Evolutionary conservation across 2,888 invertebrate species (phyloP), one percentile per base, ranked within the genome.

Genomic region (Argyresthia goedartella): DNA sequence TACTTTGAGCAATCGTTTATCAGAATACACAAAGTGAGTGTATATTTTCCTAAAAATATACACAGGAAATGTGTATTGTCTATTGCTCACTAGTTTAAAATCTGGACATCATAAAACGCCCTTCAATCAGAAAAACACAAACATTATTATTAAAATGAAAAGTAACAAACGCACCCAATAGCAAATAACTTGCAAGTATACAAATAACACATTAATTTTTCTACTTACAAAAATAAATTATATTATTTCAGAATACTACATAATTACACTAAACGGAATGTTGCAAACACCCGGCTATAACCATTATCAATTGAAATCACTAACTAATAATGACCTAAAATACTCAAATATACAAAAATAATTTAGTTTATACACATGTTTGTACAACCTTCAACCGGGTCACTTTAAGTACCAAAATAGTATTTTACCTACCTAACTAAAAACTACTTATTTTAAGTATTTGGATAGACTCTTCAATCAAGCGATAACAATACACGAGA

Each of bases 381-480:
- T 82, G 80, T 81, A 84, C 82, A 82, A 68, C 73, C 78, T 74
- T 65, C 71, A 65, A 77, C 79, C 79, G 74, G 73, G 76, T 61
- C 65, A 52, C 34, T 60, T 65, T 64, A 64, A 66, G 62, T 69
- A 75, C 72, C 74, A 67, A 76, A 74, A 76, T 78, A 68, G 73
- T 69, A 70, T 66, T 61, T 60, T 61, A 67, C 65, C 69, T 78
- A 80, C 60, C 55, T 46, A 52, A n/a, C n/a, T n/a, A n/a, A n/a
- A n/a, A 42, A 59, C 73, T 75, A 81, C 81, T 82, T 85, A 84
- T 63, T 59, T 75, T 82, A 85, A 70, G 81, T 86, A 82, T 86
- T 86, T 85, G 85, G 85, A 85, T 85, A 86, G 81, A 85, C 84
- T 84, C 82, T 85, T 81, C 45, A 74, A 60, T 68, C 66, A 81